Evolutionary conservation across 2,113 vertebrate genomes (phyloP), one percentile per base, ranked within the genome.

Genomic region (Burhinus bistriatus): DNA sequence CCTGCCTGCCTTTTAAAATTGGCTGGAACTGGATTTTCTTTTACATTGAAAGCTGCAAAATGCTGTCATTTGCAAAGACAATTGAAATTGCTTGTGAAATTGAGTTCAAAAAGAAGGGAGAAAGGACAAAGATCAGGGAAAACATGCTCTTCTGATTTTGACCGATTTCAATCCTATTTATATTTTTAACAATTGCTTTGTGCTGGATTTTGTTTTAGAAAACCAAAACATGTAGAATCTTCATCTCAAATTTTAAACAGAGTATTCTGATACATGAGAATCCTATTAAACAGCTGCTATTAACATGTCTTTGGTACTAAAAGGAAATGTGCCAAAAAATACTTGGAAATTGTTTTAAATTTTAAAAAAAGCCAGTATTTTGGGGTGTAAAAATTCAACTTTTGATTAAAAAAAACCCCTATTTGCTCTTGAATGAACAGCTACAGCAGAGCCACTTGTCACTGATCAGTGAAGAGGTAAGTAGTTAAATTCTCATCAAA

Each of bases 221-320:
- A 26, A 42, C 11, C 26, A n/a, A 61, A 57, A 12, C 8, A 15
- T 0, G 0, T 1, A 18, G 42, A 30, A 68, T 0, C 1, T 8
- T 52, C 18, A 45, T 15, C 18, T 68, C 42, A 11, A 12, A 20
- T 15, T 11, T 55, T 21, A 29, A 26, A 88, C 29, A 0, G 0
- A 4, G 36, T 16, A 9, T 49, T 66, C 30, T 29, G 32, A 62
- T 57, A 62, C 9, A 38, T 3, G 45, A 4, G 1, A 73, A 45
- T 59, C 42, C 36, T 16, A 12, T 29, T 13, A 25, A 52, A 17
- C 19, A 65, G 38, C 49, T 68, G 32, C 14, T 59, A 10, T 11
- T 10, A 6, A 12, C 8, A 7, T 6, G 40, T 8, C 49, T 62
- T 32, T 25, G 19, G 9, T 6, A 54, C 42, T 26, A 27, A 61